Evolutionary conservation across 2,113 vertebrate species (phyloP), one percentile per base, ranked within the genome.

Genomic region (Pimephales promelas): DNA sequence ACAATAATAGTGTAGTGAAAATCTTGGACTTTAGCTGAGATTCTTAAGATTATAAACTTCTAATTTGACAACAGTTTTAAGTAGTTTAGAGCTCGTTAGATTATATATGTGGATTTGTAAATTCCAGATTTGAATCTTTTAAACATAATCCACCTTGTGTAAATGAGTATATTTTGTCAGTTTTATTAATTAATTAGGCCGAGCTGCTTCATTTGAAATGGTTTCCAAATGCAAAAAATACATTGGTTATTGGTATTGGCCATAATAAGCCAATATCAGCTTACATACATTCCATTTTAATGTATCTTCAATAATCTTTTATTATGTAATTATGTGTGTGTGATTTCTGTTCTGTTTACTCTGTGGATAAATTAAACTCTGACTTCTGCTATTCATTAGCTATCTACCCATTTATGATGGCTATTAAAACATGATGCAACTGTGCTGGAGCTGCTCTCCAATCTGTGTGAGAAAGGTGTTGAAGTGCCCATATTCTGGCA

Each of bases 321-420:
- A 24, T n/a, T 1, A 22, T 72, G 70, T 72, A 47, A 72, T 72
- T 45, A 72, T 72, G 36, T 6, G 10, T 70, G 31, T 1, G 43
- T 72, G 20, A 22, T 45, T 45, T 22, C 10, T 5, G 5, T 45
- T 22, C 10, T 5, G 5, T 72, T 72, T 72, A 47, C 5, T 47
- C 40, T 47, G 40, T 24, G 36, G 22, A 72, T 72, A 16, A 72
- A 72, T 40, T 72, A 16, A 72, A 72, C 70, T 71, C 16, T 36
- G 62, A 20, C 28, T 64, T 34, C 14, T 8, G 14, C 16, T 20
- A 1, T 20, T 70, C 34, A 22, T n/a, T 70, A 43, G 34, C 66
- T n/a, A 40, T 70, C 36, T 70, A n/a, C 34, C 36, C 2, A 70
- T 45, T 43, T 71, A 36, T 66, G 64, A 66, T 66, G 18, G 18